Conservation (phyloP, 2,113 vertebrate genomes). For the Triplophysa tibetana region DNA sequence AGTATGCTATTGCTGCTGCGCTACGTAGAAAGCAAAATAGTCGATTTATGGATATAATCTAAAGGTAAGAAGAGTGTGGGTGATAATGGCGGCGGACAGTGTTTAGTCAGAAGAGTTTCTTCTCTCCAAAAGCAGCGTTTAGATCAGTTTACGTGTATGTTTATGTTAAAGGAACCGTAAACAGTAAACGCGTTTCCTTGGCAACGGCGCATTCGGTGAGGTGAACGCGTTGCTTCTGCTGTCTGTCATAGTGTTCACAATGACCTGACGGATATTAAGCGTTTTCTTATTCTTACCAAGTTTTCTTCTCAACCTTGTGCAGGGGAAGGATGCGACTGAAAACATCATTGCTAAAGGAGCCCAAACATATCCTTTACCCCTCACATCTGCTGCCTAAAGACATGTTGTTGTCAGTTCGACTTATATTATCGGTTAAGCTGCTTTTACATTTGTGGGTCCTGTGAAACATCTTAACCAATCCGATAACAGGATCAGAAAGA, state of each 20-base stretch:
- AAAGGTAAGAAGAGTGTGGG: too few relatives aligned
- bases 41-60: neutral
- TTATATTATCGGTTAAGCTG: too few relatives aligned
- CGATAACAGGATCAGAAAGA: too few relatives aligned
- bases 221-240: neutral
- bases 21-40: neutral
- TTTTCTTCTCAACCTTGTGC: neutral
- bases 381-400: too few relatives aligned
- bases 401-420: too few relatives aligned
- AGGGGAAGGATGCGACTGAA: slow-evolving; percentile 85
- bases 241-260: neutral
- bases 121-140: too few relatives aligned
- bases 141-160: neutral
- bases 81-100: neutral
- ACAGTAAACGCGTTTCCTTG: slow-evolving; percentile 45
- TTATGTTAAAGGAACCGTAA: neutral
- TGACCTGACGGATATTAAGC: too few relatives aligned
- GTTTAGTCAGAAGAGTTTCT: neutral
- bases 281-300: too few relatives aligned
- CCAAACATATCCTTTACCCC: slow-evolving; percentile 96
- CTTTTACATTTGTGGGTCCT: too few relatives aligned
- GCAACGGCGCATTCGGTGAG: slow-evolving; percentile 43
- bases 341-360: slow-evolving; percentile 89
- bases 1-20: neutral
- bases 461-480: too few relatives aligned